A percentile compares a stretch with the other conserved stretches of the same genome.
These are phyloP conservation scores for Connochaetes taurinus DNA, from an alignment of 2,113 vertebrate genomes.

Conservation along the genomic window DNA sequence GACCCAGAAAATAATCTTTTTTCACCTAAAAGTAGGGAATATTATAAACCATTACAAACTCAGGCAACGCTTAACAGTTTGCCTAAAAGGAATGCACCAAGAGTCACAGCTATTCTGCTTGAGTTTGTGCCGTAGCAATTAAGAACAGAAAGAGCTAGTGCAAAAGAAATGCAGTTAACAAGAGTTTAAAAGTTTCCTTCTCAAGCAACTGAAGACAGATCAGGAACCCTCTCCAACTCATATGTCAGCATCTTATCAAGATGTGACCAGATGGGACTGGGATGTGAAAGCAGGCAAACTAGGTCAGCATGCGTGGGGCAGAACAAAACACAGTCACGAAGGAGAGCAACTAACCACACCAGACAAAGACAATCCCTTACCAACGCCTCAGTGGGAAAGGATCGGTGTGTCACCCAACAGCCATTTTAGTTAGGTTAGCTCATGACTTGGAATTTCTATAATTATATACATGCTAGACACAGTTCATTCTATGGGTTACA, in stretches of 20 bases:
- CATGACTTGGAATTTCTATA: neutral
- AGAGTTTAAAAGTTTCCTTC: neutral
- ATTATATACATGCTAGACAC: neutral
- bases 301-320: neutral
- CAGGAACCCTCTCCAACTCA: neutral
- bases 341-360: neutral
- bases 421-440: neutral
- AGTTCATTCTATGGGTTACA: neutral
- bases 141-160: neutral
- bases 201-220: neutral
- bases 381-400: neutral
- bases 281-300: neutral
- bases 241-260: neutral
- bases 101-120: neutral
- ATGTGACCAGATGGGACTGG: neutral
- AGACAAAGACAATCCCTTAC: neutral
- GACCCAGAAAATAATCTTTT: conserved; percentile 6
- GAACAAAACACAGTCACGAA: neutral
- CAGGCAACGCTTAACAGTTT: neutral
- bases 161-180: neutral
- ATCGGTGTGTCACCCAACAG: neutral
- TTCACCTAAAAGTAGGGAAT: neutral
- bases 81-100: neutral
- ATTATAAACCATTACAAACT: neutral
- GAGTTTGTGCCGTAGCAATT: neutral